Evolutionary conservation across 1,140 invertebrate species (phyloP).

Genomic region (Nasonia longicornis): DNA sequence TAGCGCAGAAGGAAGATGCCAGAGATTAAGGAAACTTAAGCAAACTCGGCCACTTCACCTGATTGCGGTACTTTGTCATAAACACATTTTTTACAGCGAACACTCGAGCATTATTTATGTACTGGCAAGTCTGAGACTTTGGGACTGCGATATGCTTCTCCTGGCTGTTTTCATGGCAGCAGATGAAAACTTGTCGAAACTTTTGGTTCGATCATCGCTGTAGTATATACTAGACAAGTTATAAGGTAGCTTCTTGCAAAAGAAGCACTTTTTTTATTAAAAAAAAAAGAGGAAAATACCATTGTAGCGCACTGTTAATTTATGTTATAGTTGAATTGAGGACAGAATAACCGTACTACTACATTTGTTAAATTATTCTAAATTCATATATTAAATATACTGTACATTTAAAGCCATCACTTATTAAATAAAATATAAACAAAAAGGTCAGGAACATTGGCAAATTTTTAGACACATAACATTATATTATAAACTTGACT

Average conservation of each 20-base stretch:
- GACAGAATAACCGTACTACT: too few relatives aligned
- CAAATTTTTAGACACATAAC: too few relatives aligned
- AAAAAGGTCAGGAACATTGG: too few relatives aligned
- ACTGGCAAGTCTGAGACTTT: constrained; percentile 49
- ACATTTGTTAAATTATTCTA: too few relatives aligned
- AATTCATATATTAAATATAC: too few relatives aligned
- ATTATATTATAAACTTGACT: too few relatives aligned
- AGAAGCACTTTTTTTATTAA: not conserved
- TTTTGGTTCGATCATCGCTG: constrained; percentile 51
- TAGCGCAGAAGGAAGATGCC: not conserved
- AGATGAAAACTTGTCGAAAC: constrained; percentile 58
- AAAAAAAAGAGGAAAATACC: too few relatives aligned
- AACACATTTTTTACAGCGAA: constrained; percentile 52
- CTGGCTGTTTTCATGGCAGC: constrained; percentile 50
- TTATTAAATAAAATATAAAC: too few relatives aligned
- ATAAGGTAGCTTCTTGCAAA: not conserved
- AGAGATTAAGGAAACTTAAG: constrained; percentile 47
- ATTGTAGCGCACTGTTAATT: too few relatives aligned
- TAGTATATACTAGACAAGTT: not conserved
- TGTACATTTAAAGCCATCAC: too few relatives aligned
- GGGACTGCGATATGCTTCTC: constrained; percentile 39
- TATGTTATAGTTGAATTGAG: too few relatives aligned
- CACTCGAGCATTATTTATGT: constrained; percentile 59
- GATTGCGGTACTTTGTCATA: constrained; percentile 57
- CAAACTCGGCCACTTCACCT: constrained; percentile 60